phyloP scores from a whole-genome alignment of 2,113 vertebrate species.

The Ginglymostoma cirratum region DNA sequence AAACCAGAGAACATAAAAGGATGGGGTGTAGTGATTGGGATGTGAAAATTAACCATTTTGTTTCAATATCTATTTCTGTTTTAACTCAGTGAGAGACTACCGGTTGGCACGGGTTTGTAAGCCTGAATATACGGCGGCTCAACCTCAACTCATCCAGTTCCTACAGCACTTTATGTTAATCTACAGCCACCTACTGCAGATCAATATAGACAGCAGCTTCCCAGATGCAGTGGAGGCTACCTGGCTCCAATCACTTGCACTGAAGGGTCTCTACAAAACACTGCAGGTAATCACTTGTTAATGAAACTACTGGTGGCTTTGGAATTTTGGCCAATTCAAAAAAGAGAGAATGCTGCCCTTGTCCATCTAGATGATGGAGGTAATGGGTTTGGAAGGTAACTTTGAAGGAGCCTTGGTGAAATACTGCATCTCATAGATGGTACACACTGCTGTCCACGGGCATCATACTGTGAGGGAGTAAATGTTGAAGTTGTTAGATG shows the following conservation, averaged over 20 bases:
- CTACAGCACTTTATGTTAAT: conserved; percentile 81
- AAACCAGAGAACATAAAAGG: not conserved
- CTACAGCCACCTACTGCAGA: conserved; percentile 77
- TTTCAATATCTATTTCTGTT: not conserved
- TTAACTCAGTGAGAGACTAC: conserved; percentile 80
- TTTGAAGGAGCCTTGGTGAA: no score
- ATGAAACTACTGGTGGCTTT: not conserved
- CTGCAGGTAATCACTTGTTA: conserved; percentile 66
- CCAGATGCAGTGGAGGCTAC: conserved; percentile 84
- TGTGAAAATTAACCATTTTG: not conserved
- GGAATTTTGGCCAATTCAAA: not conserved
- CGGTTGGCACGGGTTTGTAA: conserved; percentile 78
- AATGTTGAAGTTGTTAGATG: no score
- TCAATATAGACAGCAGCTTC: conserved; percentile 66
- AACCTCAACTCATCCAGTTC: conserved; percentile 69
- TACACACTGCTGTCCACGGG: no score
- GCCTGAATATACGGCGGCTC: conserved; percentile 45
- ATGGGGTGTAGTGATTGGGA: not conserved
- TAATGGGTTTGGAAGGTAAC: no score
- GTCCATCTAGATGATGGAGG: no score
- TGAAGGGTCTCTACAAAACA: conserved; percentile 89
- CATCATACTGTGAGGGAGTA: no score
- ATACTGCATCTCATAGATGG: no score
- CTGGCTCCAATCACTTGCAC: conserved; percentile 84
- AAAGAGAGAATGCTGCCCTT: not conserved